Base-by-base conservation (phyloP, 1,140 invertebrate genomes). In the Zaprionus vittiger region DNA sequence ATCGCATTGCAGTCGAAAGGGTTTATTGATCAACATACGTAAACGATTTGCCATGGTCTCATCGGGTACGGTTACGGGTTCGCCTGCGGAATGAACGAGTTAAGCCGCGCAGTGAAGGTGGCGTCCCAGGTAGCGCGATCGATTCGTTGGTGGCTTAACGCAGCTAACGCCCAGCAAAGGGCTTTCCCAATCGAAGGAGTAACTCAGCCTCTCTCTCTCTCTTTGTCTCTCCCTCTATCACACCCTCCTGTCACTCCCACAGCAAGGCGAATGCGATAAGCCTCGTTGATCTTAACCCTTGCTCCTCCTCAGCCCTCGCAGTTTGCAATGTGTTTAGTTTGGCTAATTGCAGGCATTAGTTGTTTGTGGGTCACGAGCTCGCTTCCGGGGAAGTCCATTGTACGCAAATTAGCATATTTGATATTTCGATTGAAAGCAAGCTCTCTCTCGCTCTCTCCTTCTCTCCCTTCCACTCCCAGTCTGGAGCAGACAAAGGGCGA, bases 21-120 rank as follows among this genome's bases (percentile, higher is more conserved):
- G 78, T 89, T 90, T 89, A 89, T 90, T 89, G 84, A 89, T 89
- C 84, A 89, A 89, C 84, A 89, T 81, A 90, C 89, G 81, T 90
- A 80, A 86, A 83, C 80, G 80, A 86, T 87, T 86, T 73, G 63
- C 24, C 73, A 86, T 87, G 83, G 83, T 63, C 15, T 2, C 41
- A 17, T 47, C n/a, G 41, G 41, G 41, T 17, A 47, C 15, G 41
- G 41, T 47, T 47, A 62, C 26, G 44, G 17, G n/a, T 47, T 26
- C 63, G 34, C 54, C 17, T 57, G 67, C 28, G 14, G 31, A 37
- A 26, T 67, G 38, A 65, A 66, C 52, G 52, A 63, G 67, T 44
- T 64, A 69, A 78, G 44, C 55, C 72, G 41, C 41, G 20, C 22
- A 26, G 22, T 44, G 14, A 24, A 14, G 11, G 34, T 54, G 20